These are phyloP conservation scores for Polylopha cassiicola DNA, from an alignment of 2,888 invertebrate species.

Conservation along the genomic window DNA sequence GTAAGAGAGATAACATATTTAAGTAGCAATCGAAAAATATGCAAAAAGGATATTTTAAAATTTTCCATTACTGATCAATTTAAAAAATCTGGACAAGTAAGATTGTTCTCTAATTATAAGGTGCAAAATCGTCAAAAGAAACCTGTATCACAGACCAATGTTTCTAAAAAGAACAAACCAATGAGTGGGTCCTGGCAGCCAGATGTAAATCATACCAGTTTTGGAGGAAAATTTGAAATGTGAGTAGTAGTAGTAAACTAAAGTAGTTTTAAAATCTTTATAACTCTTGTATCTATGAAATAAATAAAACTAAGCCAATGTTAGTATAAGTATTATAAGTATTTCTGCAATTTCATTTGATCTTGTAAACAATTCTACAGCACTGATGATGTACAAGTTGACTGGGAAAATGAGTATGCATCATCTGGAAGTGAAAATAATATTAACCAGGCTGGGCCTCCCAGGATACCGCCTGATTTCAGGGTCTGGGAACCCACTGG, in stretches of 20 bases:
- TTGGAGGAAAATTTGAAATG: conserved; percentile 56
- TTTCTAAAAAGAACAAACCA: conserved; percentile 36
- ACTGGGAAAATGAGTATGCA: conserved; percentile 20
- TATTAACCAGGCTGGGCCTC: conserved; percentile 15
- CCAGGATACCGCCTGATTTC: conserved; percentile 43
- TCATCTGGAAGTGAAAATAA: conserved; percentile 27
- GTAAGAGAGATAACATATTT: conserved; percentile 47
- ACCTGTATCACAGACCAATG: conserved; percentile 40
- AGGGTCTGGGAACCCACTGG: conserved; percentile 53
- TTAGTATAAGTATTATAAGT: neutral
- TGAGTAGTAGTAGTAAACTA: conserved; percentile 48
- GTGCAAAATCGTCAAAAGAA: conserved; percentile 41
- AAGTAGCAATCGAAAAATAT: conserved; percentile 46
- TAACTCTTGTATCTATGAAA: too few species aligned
- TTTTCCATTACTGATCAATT: conserved; percentile 27
- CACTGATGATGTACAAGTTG: conserved; percentile 29
- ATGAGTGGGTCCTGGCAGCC: conserved; percentile 58
- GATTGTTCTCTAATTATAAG: conserved; percentile 40
- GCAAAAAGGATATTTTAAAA: conserved; percentile 34
- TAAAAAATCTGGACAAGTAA: conserved; percentile 34
- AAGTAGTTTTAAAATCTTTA: too few species aligned
- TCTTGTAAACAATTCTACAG: conserved; percentile 31
- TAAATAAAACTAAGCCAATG: too few species aligned
- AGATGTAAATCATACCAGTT: conserved; percentile 43
- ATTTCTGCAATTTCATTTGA: conserved; percentile 6